Base-by-base conservation (phyloP, 2,113 vertebrate genomes). In the Ranitomeya imitator region DNA sequence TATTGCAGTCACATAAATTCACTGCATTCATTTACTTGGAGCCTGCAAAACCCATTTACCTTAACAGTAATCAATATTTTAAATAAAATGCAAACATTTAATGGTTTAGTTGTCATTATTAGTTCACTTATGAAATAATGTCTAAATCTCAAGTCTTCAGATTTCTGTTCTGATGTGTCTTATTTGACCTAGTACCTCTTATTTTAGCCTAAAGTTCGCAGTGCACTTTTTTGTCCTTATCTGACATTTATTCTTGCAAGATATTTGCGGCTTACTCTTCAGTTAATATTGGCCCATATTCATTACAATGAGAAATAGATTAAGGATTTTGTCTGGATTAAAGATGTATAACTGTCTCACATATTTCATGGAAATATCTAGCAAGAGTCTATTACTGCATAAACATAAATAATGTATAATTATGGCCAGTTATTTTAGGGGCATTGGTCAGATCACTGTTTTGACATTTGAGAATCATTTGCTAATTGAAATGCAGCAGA, bases 291-390 rank as follows among this genome's bases (percentile, higher is more conserved):
- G 45, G 73, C n/a, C 21, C 21, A 67, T 79, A 51, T 21, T 79
- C 74, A 60, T 79, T 67, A 86, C 78, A 55, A 60, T 12, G 18
- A 23, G 7, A 86, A 45, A 86, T 79, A 79, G n/a, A 67, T 79
- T 81, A 71, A 69, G 26, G 51, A 71, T 65, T 69, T 87, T 61
- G 45, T 18, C 13, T 16, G 79, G 67, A 88, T 88, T 88, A 83
- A 74, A 88, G 37, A 19, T 57, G 73, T 52, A 51, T 65, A 78
- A 80, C 60, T 51, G 74, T 54, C 60, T 80, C 18, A 73, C 57
- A 16, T 61, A 14, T 52, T 26, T 11, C 4, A 19, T 7, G 63
- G 54, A 80, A 71, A 16, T 78, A 57, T 74, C 55, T 45, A 71
- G 37, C n/a, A 65, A 14, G 26, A 19, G 52, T 59, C 65, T 80